Evolutionary conservation across 2,113 vertebrate species (phyloP), one percentile per base, ranked within the genome.

Genomic region (Strigops habroptila): DNA sequence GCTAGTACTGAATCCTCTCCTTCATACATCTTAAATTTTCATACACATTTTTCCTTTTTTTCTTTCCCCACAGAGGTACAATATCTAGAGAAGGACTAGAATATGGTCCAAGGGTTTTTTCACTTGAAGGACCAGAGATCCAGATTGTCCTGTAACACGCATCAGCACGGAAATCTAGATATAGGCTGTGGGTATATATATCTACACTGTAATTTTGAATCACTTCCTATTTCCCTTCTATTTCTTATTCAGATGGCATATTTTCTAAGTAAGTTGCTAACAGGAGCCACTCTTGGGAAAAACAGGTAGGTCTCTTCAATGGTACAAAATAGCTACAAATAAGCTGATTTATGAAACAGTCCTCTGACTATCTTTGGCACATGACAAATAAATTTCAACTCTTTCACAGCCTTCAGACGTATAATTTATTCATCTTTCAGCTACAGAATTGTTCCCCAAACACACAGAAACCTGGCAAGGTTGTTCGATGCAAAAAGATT

Each of bases 231-330:
- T 85, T 90, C 33, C 3, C 3, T 85, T 69, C 27, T 71, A 23
- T 53, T 88, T 93, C 30, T 88, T 62, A 92, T 68, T 90, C 59
- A 62, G 52, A 18, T 2, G 5, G 6, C 9, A 39, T 64, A 35
- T 64, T 96, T 92, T 71, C 41, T 82, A 69, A 18, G 8, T 82
- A 69, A 18, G 8, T 75, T 88, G 51, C 43, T 64, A 93, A 71
- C 7, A 46, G 35, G 18, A 76, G 5, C 10, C 14, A 46, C 39
- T 60, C 35, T 46, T 80, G 37, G 28, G 60, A 70, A 89, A 86
- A 92, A 2, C 10, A 69, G 14, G 10, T 90, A 73, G 9, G 12
- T 83, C 14, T 15, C 22, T 78, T 94, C 35, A 84, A 6, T 27
- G 10, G 10, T 37, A 35, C n/a, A n/a, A n/a, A n/a, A n/a, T 9